These are phyloP conservation scores for Drosophila lowei DNA, from an alignment of 1,140 invertebrate genomes.

Conservation along the genomic window DNA sequence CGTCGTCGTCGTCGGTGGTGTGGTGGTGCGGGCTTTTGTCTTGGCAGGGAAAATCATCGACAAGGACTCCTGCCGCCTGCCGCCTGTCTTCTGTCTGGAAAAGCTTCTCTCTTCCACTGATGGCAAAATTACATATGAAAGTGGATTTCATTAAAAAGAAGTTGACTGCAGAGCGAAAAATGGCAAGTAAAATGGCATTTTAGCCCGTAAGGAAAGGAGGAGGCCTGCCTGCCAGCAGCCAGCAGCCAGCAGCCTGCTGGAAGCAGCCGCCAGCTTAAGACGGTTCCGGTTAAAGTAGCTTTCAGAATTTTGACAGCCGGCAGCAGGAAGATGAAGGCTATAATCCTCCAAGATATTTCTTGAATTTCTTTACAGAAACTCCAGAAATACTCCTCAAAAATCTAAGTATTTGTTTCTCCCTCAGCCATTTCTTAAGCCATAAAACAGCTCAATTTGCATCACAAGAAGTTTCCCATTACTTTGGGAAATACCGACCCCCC, in stretches of 20 bases:
- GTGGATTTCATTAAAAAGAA: constrained; percentile 77
- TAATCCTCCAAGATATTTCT: background rate
- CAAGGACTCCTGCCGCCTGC: constrained; percentile 36
- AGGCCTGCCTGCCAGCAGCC: constrained; percentile 20
- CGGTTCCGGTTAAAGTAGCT: no score
- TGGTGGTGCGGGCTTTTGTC: constrained; percentile 58
- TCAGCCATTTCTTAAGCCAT: no score
- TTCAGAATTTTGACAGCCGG: no score
- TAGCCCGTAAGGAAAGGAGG: constrained; percentile 20
- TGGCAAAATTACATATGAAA: constrained; percentile 78
- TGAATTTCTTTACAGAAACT: background rate
- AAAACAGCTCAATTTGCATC: constrained; percentile 3
- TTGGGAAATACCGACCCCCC: background rate
- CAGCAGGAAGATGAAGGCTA: no score
- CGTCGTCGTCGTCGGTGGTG: no score
- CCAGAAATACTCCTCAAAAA: background rate
- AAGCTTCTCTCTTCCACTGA: constrained; percentile 23
- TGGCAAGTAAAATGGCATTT: constrained; percentile 51
- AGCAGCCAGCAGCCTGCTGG: constrained; percentile 3
- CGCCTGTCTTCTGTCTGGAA: constrained; percentile 24
- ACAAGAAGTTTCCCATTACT: constrained; percentile 5
- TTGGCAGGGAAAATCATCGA: constrained; percentile 66
- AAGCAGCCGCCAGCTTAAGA: constrained; percentile 1
- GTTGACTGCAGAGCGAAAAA: constrained; percentile 59
- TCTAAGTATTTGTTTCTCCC: no score